Conservation (phyloP, 2,888 invertebrate species). For the Diarsia rubi region DNA sequence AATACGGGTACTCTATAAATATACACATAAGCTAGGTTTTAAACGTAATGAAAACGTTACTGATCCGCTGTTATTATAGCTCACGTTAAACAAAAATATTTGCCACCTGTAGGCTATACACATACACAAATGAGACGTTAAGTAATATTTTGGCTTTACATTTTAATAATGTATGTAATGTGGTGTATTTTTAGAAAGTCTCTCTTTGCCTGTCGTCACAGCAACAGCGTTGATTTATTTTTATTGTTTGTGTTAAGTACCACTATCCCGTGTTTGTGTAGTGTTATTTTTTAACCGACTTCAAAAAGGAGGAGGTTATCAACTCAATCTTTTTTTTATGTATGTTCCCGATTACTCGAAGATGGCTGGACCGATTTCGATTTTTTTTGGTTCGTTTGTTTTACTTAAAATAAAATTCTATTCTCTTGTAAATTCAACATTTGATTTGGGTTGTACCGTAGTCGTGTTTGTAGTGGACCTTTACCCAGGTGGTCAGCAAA, state of each 20-base stretch:
- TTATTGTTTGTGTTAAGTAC: constrained; percentile 1
- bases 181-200: constrained; percentile 12
- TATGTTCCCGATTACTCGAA: too few species aligned
- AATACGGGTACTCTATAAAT: constrained; percentile 14
- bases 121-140: background rate
- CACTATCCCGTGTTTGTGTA: background rate
- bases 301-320: too few species aligned
- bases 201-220: background rate
- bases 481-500: too few species aligned
- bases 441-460: too few species aligned
- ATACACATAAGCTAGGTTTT: constrained; percentile 13
- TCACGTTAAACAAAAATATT: constrained; percentile 19
- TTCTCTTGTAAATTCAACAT: background rate
- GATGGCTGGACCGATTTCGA: too few species aligned
- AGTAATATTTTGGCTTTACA: constrained; percentile 11
- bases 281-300: background rate
- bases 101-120: constrained; percentile 27
- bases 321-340: too few species aligned
- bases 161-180: constrained; percentile 14
- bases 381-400: too few species aligned
- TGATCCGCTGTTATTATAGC: constrained; percentile 14
- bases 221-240: constrained; percentile 15
- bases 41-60: constrained; percentile 28
- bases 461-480: background rate
- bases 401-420: background rate